Base-by-base conservation (phyloP, 1,140 invertebrate genomes). In the Drosophila pachea region DNA sequence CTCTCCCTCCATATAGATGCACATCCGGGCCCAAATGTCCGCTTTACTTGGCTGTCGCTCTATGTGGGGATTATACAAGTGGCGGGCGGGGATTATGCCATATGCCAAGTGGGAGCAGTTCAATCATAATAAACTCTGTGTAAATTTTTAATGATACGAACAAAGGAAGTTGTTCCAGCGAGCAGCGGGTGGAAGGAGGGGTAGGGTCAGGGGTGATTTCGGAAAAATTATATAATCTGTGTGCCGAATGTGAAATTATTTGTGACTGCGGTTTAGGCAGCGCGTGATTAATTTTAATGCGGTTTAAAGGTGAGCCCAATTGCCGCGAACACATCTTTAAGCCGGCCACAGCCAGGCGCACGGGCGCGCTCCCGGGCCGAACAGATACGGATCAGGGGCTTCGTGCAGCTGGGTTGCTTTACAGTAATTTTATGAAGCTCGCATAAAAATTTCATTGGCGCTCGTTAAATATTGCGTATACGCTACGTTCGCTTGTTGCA, bases 121-220 rank as follows among this genome's bases (percentile, higher is more conserved):
- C 78, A 82, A 82, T 82, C 78, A 82, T 82, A 82, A 82, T 82
- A 82, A 82, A 74, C 71, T 72, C 64, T 50, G 43, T 68, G 71
- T 72, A 68, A 72, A 77, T 82, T 82, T 81, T 82, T 72, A 82
- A 77, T 74, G 70, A 74, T 73, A 60, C 64, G 65, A 79, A 75
- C 67, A 67, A 56, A 78, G n/a, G 43, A 5, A 8, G 52, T 16
- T 58, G 11, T 58, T 55, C 22, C 3, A 22, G 22, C 22, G 22
- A 22, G 22, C 22, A 22, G 22, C 1, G 1, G 3, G 22, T 22
- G 22, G 22, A 22, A 3, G 22, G 22, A 22, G 22, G 3, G 22
- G 22, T 1, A 22, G 22, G 3, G 22, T 1, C 1, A 22, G 22
- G 22, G 22, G 22, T 1, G 3, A 22, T 22, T 22, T 1, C 1